phyloP scores from a whole-genome alignment of 2,113 vertebrate species.

The Stictonetta naevosa region DNA sequence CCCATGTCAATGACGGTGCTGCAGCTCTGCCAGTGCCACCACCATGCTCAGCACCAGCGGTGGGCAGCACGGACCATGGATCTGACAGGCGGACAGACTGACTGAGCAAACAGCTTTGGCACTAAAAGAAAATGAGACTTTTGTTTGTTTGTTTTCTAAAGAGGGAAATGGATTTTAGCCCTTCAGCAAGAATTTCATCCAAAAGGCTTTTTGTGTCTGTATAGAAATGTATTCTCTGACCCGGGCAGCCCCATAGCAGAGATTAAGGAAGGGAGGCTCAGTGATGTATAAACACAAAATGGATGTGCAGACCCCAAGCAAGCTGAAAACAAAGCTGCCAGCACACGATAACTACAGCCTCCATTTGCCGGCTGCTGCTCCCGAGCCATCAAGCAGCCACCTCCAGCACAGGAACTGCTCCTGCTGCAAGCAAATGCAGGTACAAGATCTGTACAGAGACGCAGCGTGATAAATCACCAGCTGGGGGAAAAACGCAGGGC shows the following conservation, averaged over 20 bases:
- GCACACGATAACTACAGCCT: not conserved
- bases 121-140: not conserved
- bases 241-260: not conserved
- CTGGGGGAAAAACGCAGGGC: fast-evolving
- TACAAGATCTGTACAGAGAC: not conserved
- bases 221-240: not conserved
- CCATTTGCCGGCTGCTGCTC: not conserved
- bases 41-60: fast-evolving
- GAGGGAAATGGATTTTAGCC: slow-evolving; percentile 26
- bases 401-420: not conserved
- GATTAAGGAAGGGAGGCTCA: slow-evolving; percentile 10
- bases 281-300: slow-evolving; percentile 10
- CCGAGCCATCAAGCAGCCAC: not conserved
- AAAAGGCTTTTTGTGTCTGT: not conserved
- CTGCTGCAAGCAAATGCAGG: not conserved
- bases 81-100: not conserved
- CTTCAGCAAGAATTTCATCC: not conserved
- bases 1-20: not conserved
- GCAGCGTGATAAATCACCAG: fast-evolving
- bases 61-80: not conserved
- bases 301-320: not conserved
- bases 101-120: not conserved
- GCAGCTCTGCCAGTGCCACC: fast-evolving
- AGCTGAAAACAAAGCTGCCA: slow-evolving; percentile 6
- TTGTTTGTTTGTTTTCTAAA: not conserved